A percentile compares a stretch with the other conserved stretches of the same genome.
Evolutionary conservation across 1,140 invertebrate species (phyloP).

Genomic region (Orchesella cincta): DNA sequence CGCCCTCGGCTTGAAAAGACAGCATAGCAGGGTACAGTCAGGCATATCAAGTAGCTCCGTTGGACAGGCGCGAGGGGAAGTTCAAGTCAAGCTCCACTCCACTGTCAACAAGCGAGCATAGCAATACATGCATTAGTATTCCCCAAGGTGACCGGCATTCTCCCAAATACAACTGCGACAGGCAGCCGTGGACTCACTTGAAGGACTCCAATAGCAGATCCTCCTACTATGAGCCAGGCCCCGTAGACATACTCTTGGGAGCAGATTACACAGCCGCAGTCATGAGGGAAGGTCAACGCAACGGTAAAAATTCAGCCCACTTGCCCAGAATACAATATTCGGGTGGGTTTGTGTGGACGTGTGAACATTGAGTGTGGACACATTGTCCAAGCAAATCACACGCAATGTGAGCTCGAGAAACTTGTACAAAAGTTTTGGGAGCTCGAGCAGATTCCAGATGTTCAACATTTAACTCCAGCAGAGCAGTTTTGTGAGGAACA

Average conservation of each 20-base stretch:
- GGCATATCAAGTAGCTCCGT: neutral
- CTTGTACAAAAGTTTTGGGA: slow-evolving; percentile 52
- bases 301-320: neutral
- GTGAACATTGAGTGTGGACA: neutral
- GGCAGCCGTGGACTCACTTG: neutral
- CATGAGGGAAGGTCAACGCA: neutral
- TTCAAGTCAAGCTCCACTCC: neutral
- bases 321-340: neutral
- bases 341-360: neutral
- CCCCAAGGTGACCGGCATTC: neutral
- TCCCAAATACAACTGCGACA: neutral
- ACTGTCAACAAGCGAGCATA: neutral
- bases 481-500: slow-evolving; percentile 50
- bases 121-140: neutral
- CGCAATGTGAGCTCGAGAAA: neutral
- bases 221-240: neutral
- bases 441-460: slow-evolving; percentile 47
- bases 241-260: neutral
- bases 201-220: neutral
- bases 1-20: neutral
- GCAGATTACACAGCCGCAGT: neutral
- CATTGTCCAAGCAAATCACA: neutral
- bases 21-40: neutral
- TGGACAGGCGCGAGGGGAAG: neutral
- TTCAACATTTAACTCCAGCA: slow-evolving; percentile 15